phyloP scores from a whole-genome alignment of 1,140 invertebrate genomes.

The Diploscapter pachys region DNA sequence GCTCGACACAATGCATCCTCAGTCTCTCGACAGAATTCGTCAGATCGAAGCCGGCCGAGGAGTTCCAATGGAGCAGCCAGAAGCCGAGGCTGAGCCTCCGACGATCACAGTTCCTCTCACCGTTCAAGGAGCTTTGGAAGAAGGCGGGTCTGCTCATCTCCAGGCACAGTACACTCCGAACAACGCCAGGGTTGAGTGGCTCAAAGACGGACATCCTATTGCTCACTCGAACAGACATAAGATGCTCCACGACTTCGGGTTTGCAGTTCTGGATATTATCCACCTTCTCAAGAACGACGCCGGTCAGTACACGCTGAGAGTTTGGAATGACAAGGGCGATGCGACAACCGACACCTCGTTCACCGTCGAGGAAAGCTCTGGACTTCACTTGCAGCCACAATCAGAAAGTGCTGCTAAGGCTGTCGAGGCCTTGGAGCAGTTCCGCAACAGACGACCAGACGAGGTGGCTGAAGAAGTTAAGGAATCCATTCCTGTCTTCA shows the following conservation, averaged over 20 bases:
- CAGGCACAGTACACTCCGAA: conserved; percentile 85
- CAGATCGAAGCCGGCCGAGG: conserved; percentile 73
- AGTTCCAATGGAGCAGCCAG: conserved; percentile 41
- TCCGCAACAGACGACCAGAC: conserved; percentile 44
- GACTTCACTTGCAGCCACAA: conserved; percentile 49
- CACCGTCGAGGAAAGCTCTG: conserved; percentile 42
- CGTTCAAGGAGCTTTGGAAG: conserved; percentile 76
- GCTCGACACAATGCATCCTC: conserved; percentile 86
- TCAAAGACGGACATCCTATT: conserved; percentile 47
- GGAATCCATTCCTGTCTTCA: conserved; percentile 56
- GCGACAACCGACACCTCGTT: conserved; percentile 43
- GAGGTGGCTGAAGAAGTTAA: conserved; percentile 43
- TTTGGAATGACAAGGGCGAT: conserved; percentile 47
- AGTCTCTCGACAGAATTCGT: conserved; percentile 88
- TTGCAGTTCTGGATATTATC: conserved; percentile 63
- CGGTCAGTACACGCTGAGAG: conserved; percentile 39
- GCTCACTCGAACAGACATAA: conserved; percentile 60
- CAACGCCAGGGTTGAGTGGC: conserved; percentile 75
- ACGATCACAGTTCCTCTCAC: conserved; percentile 83
- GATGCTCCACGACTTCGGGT: conserved; percentile 63
- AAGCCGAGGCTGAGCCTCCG: conserved; percentile 68
- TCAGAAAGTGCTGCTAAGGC: conserved; percentile 50
- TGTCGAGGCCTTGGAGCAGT: conserved; percentile 51
- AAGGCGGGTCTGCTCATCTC: conserved; percentile 81
- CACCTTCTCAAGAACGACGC: conserved; percentile 63